Evolutionary conservation across 2,888 invertebrate species (phyloP), one percentile per base, ranked within the genome.

Genomic region (Eueremaeus valkanovi): DNA sequence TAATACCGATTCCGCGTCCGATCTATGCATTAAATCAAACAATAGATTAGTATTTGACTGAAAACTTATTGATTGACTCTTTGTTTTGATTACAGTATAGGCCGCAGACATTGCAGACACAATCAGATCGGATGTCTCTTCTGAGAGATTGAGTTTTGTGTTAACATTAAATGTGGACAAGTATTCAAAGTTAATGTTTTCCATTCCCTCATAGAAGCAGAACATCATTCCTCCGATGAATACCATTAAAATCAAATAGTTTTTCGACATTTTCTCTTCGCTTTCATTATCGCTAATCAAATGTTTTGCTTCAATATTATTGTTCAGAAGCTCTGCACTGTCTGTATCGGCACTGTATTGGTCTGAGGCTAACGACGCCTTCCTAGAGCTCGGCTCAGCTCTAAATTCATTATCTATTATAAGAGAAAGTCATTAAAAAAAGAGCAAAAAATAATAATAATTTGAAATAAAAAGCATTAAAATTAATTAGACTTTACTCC

Each of bases 1-100:
- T 83, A 13, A 85, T 84, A 36, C 83, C 82, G 27, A 82, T 78
- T n/a, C 83, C 83, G 40, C 74, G 74, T 16, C 55, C 74, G 9
- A 33, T 33, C 63, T 33, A 13, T 63, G n/a, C 13, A 61, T 31
- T 21, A 29, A 55, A 9, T 6, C 3, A 55, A 24, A 55, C 3
- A 55, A 21, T 55, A 24, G 27, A 9, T 3, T 21, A 9, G 6
- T 21, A 6, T 24, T 55, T 55, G 13, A 24, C 11, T 27, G 27
- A 55, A 55, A 24, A 55, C 9, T 9, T 8, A 36, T 11, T 45
- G 18, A 45, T 18, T 45, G 11, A 13, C 9, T 45, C 6, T 11
- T 45, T 51, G n/a, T 51, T 6, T n/a, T 24, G 5, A 6, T 63
- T 63, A 73, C 45, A 13, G 74, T 73, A 66, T 73, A 73, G 9